Evolutionary conservation across 2,888 invertebrate genomes (phyloP).

Genomic region (Neoaliturus tenellus): DNA sequence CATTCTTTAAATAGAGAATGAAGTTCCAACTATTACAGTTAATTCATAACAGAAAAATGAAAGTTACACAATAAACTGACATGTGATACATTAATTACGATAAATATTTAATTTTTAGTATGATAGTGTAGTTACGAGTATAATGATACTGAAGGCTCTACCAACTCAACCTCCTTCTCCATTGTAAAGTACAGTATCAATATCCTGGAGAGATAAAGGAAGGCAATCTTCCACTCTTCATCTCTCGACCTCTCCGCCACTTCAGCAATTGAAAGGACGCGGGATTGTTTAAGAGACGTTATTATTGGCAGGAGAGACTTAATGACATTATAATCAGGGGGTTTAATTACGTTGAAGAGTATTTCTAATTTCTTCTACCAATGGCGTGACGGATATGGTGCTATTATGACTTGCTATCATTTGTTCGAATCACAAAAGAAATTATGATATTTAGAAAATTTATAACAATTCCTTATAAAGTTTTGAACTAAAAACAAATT

Average conservation of each 20-base stretch:
- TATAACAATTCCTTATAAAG: too few relatives aligned
- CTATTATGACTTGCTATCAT: too few relatives aligned
- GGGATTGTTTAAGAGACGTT: not conserved
- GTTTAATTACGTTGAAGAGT: not conserved
- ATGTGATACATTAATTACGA: not conserved
- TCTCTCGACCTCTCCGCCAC: not conserved
- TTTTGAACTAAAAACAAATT: too few relatives aligned
- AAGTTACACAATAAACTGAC: not conserved
- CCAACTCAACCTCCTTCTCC: not conserved
- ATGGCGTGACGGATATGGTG: too few relatives aligned
- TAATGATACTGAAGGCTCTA: not conserved
- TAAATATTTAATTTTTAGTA: not conserved
- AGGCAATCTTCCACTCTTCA: not conserved
- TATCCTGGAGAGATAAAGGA: not conserved
- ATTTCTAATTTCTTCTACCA: not conserved
- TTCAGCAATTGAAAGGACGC: not conserved
- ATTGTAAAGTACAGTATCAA: not conserved
- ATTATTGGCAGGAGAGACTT: not conserved
- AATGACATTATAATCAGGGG: not conserved
- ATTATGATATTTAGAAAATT: too few relatives aligned
- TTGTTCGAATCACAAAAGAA: too few relatives aligned
- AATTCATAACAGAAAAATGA: too few relatives aligned
- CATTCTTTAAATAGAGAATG: too few relatives aligned
- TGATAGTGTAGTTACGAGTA: not conserved
- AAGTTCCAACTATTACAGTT: too few relatives aligned